Evolutionary conservation across 2,113 vertebrate species (phyloP).

Genomic region (Piaya cayana): DNA sequence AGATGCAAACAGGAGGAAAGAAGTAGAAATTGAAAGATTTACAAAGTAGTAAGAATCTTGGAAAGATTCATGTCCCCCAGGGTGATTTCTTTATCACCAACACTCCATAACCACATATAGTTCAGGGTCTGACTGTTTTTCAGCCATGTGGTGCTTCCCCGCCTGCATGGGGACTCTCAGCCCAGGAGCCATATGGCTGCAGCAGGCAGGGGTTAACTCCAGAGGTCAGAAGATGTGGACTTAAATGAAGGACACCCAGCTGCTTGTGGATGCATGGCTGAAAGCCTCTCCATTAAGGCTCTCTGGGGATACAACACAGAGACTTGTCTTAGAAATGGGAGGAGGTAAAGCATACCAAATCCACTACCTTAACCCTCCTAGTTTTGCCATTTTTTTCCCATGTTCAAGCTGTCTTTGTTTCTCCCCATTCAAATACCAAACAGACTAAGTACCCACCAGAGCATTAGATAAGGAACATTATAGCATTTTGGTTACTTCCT

Average conservation of each 20-base stretch:
- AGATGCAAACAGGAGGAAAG: not conserved
- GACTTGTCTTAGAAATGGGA: not conserved
- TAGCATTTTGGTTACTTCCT: not conserved
- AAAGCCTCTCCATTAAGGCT: not conserved
- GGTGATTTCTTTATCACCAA: not conserved
- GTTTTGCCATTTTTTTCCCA: not conserved
- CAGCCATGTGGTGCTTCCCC: no score
- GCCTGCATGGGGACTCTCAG: not conserved
- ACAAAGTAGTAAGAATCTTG: not conserved
- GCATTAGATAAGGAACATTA: not conserved
- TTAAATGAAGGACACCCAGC: not conserved
- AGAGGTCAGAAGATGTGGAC: no score
- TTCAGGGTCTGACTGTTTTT: not conserved
- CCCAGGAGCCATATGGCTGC: accelerated
- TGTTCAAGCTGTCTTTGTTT: not conserved
- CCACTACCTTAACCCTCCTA: not conserved
- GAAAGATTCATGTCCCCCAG: not conserved
- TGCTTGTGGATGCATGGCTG: accelerated
- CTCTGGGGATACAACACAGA: not conserved
- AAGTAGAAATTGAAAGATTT: not conserved
- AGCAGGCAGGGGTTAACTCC: no score
- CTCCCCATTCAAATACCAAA: not conserved
- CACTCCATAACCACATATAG: accelerated
- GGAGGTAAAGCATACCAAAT: not conserved
- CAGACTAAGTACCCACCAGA: not conserved